Evolutionary conservation across 1,140 invertebrate species (phyloP).

Genomic region (Macrotrachela quadricornifera): DNA sequence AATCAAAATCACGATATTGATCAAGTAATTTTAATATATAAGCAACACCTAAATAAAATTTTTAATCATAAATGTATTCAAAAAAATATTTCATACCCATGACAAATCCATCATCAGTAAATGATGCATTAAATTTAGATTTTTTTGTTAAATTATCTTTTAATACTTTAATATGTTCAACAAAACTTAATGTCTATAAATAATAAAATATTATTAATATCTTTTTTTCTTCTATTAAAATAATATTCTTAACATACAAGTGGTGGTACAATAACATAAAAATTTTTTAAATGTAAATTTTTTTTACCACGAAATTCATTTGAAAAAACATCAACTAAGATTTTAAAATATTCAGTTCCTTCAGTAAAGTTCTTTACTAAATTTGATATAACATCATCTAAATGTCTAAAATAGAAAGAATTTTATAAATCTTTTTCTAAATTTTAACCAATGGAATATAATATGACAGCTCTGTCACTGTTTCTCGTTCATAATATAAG

Average conservation of each 20-base stretch:
- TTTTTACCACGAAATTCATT: constrained; percentile 59
- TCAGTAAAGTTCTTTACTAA: constrained; percentile 66
- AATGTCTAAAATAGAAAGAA: constrained; percentile 27
- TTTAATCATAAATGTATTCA: constrained; percentile 4
- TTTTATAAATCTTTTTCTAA: too few relatives aligned
- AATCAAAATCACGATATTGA: constrained; percentile 57
- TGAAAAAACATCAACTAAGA: constrained; percentile 75
- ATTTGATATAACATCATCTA: constrained; percentile 54
- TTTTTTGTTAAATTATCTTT: constrained; percentile 74
- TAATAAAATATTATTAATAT: constrained; percentile 8
- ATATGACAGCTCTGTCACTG: too few relatives aligned
- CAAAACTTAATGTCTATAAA: constrained; percentile 58
- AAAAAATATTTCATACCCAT: constrained; percentile 44
- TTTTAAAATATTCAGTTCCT: constrained; percentile 79
- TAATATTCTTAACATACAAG: constrained; percentile 31
- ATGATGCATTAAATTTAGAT: constrained; percentile 53
- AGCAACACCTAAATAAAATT: constrained; percentile 37
- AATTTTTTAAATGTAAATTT: constrained; percentile 72
- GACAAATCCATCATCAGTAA: constrained; percentile 93
- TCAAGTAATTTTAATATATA: constrained; percentile 44
- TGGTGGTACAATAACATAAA: constrained; percentile 76
- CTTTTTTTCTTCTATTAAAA: not conserved
- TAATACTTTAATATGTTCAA: constrained; percentile 69
- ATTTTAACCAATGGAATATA: too few relatives aligned
- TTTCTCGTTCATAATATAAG: too few relatives aligned